Conservation (phyloP, 2,113 vertebrate species). For the Grantiella picta region DNA sequence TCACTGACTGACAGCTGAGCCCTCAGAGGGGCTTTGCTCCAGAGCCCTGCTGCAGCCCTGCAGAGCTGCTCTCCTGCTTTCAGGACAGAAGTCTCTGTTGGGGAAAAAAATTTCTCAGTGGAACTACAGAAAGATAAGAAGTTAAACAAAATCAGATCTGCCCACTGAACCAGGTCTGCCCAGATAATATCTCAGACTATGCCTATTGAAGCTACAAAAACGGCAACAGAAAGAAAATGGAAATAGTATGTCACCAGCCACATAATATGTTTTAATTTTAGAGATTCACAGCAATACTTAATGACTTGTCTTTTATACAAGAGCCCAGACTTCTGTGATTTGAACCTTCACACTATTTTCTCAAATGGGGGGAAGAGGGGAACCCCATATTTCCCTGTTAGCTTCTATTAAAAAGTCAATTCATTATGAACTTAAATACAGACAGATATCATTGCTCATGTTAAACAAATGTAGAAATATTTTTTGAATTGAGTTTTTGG, state of each 20-base stretch:
- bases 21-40: neutral
- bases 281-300: neutral
- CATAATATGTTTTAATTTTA: neutral
- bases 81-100: conserved; percentile 32
- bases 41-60: neutral
- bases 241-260: neutral
- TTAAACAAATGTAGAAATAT: neutral
- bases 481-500: neutral
- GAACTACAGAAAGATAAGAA: neutral
- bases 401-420: neutral
- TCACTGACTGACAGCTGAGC: neutral
- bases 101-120: neutral
- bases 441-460: neutral
- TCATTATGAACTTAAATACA: neutral
- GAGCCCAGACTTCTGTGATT: neutral
- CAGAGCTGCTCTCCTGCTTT: neutral
- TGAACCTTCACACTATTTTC: neutral
- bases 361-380: accelerated
- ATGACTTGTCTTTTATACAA: neutral
- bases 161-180: neutral
- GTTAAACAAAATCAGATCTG: neutral
- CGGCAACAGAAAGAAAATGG: neutral
- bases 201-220: neutral
- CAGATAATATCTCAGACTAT: neutral
- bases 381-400: neutral